These are phyloP conservation scores for Eulemur rubriventer DNA, from an alignment of 2,797 vertebrate species.

Conservation along the genomic window DNA sequence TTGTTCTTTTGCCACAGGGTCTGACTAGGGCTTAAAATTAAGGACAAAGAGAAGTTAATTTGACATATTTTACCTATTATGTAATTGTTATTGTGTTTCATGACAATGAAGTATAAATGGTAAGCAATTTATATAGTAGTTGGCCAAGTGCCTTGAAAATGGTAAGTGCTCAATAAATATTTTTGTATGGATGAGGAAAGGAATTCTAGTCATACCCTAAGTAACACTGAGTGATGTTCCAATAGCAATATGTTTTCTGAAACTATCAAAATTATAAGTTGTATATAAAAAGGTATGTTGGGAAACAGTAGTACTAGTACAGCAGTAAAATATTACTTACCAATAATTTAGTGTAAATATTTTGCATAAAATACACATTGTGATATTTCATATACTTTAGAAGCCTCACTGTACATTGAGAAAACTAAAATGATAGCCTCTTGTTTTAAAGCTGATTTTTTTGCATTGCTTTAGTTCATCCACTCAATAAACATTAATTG, in stretches of 20 bases:
- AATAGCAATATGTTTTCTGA: neutral
- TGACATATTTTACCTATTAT: neutral
- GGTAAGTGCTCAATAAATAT: neutral
- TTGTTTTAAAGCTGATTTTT: neutral
- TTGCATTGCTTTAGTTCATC: neutral
- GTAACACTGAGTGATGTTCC: neutral
- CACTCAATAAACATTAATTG: neutral
- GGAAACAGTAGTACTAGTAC: neutral
- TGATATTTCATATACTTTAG: constrained; percentile 6
- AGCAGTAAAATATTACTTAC: constrained; percentile 11
- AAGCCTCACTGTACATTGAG: neutral
- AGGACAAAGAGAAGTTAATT: neutral
- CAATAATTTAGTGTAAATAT: neutral
- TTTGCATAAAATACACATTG: neutral
- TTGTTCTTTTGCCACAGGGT: neutral
- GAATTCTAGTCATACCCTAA: neutral
- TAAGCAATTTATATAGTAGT: neutral
- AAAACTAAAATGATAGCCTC: neutral
- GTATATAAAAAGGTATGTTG: neutral
- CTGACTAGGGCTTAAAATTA: neutral
- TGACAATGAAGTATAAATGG: neutral
- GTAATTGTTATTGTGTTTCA: neutral
- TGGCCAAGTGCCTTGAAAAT: neutral
- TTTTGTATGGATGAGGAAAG: neutral
- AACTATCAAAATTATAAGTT: neutral